Conservation (phyloP, 2,797 vertebrate species). For the Halcyon smyrnensis region DNA sequence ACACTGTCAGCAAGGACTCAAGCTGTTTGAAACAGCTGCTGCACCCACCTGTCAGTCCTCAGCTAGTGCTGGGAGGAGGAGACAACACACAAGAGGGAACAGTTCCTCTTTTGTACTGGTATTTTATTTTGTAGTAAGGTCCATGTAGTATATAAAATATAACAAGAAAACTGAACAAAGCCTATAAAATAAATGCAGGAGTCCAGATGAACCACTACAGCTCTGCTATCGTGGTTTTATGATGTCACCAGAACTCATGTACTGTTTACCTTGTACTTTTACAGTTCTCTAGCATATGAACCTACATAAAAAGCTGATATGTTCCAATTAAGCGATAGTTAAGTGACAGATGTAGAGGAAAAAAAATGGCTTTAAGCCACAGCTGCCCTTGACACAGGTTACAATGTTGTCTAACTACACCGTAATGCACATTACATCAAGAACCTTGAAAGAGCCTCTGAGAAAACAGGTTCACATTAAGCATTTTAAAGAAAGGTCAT, state of each 20-base stretch:
- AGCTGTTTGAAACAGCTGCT: constrained; percentile 1
- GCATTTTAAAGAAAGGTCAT: constrained; percentile 73
- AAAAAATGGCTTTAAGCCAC: constrained; percentile 62
- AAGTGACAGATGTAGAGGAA: constrained; percentile 58
- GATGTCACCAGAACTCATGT: constrained; percentile 45
- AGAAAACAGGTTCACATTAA: constrained; percentile 72
- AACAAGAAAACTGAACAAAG: constrained; percentile 75
- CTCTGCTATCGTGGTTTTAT: constrained; percentile 34
- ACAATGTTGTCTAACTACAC: constrained; percentile 71
- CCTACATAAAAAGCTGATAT: constrained; percentile 71
- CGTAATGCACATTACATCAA: constrained; percentile 71
- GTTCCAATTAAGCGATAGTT: constrained; percentile 71
- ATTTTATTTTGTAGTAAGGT: constrained; percentile 80
- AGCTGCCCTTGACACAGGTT: constrained; percentile 73
- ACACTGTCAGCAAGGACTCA: neutral
- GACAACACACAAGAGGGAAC: constrained; percentile 74
- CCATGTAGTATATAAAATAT: constrained; percentile 80
- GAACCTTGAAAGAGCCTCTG: constrained; percentile 71
- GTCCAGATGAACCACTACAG: constrained; percentile 64
- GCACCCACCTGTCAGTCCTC: neutral
- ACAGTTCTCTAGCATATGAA: constrained; percentile 66
- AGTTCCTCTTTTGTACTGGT: constrained; percentile 72
- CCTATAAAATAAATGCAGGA: constrained; percentile 71
- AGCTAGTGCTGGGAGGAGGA: constrained; percentile 27
- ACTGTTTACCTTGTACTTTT: constrained; percentile 60